Conservation (phyloP, 2,888 invertebrate genomes). For the Drosophila anomalipes region DNA sequence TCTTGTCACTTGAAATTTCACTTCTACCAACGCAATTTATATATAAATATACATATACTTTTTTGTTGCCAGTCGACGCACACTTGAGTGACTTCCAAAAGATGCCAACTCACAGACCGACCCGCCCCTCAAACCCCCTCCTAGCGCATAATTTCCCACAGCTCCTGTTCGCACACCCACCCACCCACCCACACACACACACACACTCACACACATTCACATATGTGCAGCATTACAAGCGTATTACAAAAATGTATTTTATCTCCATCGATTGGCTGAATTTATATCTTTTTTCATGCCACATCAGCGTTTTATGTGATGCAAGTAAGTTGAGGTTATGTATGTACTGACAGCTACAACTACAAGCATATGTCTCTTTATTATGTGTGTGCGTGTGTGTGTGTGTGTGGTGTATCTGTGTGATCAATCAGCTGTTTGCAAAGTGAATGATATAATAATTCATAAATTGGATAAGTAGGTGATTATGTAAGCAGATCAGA, state of each 20-base stretch:
- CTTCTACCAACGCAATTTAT: constrained; percentile 67
- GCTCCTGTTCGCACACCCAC: neutral
- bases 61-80: constrained; percentile 59
- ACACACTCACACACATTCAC: neutral
- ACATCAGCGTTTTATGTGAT: constrained; percentile 72
- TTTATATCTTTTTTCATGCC: constrained; percentile 81
- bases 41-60: neutral
- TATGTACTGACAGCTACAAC: constrained; percentile 69
- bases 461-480: constrained; percentile 33
- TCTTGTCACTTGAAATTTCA: constrained; percentile 72
- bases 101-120: constrained; percentile 56
- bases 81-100: constrained; percentile 76
- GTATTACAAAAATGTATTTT: constrained; percentile 82
- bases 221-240: constrained; percentile 55
- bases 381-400: constrained; percentile 17
- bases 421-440: constrained; percentile 64
- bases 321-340: constrained; percentile 66
- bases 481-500: constrained; percentile 11
- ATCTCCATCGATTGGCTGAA: constrained; percentile 83
- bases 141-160: neutral
- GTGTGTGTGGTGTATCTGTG: constrained; percentile 12
- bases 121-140: neutral
- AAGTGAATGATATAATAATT: constrained; percentile 36
- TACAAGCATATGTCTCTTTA: constrained; percentile 38
- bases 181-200: neutral